Base-by-base conservation (phyloP, 2,797 vertebrate species). In the Enteromius trimaculatus region DNA sequence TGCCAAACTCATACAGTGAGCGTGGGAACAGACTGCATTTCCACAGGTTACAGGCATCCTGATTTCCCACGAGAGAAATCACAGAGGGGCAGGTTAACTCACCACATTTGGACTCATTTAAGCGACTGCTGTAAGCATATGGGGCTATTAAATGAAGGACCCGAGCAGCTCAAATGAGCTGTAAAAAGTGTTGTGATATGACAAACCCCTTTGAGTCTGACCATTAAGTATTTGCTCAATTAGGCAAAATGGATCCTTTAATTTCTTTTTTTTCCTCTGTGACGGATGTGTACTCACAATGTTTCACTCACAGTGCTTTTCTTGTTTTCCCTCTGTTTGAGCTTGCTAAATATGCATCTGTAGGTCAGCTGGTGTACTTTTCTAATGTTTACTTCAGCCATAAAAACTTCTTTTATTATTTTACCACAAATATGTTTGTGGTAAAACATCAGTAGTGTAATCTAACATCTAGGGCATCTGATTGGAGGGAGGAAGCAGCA, bases 21-120 rank as follows among this genome's bases (percentile, higher is more conserved):
- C 86, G 88, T 94, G 93, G 93, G 94, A 95, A 94, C 89, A 9
- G 85, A 83, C 77, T 80, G 87, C 69, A 86, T 91, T 92, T 92
- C 87, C 65, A 62, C 86, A 86, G 82, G 87, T 92, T 90, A 86
- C 84, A 82, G 83, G 86, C 83, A 76, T 88, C 88, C 86, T 90
- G 76, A 92, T 92, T 94, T 94, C 93, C 92, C 92, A 83, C 0
- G 85, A 89, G 92, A 90, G 71, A 80, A 74, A 81, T 89, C 23
- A 37, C 81, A 65, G 71, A 88, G 84, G 72, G 82, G 86, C 88
- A 91, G 93, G 89, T 91, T 91, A 79, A 87, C 82, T 81, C 49
- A 5, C 37, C 62, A 83, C 86, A 85, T 85, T 49, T 80, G 58
- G 69, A 83, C 69, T 70, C 26, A 70, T 83, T 77, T 84, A 49